These are phyloP conservation scores for Pachypanchax playfairii DNA, from an alignment of 2,113 vertebrate species.

Conservation along the genomic window DNA sequence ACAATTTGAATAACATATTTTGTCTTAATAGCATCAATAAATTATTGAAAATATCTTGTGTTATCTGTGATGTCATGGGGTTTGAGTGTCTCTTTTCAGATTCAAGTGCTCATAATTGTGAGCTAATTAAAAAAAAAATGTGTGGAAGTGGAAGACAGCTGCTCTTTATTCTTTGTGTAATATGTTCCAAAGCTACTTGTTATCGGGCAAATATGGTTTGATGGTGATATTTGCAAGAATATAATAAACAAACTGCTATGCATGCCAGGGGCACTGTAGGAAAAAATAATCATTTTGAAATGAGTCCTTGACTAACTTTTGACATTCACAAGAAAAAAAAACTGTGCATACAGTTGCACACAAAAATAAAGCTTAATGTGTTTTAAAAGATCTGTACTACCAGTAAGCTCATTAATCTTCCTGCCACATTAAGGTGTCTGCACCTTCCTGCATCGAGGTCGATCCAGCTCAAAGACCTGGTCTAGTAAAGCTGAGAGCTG, in stretches of 20 bases:
- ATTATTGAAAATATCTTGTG: not conserved
- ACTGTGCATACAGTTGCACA: no score
- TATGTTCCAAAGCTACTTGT: not conserved
- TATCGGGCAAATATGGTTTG: not conserved
- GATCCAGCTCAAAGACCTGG: no score
- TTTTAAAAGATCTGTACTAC: no score
- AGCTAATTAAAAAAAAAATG: not conserved
- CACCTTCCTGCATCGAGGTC: not conserved
- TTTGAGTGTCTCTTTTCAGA: not conserved
- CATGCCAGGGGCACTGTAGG: not conserved
- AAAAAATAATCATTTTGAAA: no score
- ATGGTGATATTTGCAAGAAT: no score
- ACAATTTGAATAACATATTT: no score
- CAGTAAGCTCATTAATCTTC: no score
- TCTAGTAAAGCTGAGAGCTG: constrained; percentile 4
- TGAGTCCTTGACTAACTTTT: no score
- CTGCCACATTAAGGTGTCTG: no score
- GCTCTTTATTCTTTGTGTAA: not conserved
- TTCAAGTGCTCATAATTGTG: not conserved
- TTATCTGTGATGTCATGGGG: not conserved
- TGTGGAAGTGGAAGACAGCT: not conserved
- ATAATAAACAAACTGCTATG: no score
- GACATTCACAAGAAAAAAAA: no score
- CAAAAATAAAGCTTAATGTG: no score
- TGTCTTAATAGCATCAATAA: not conserved